Percentiles rank a stretch among this genome's conserved stretches.
phyloP scores from a whole-genome alignment of 2,888 invertebrate species.

The Orthonychiurus folsomi region DNA sequence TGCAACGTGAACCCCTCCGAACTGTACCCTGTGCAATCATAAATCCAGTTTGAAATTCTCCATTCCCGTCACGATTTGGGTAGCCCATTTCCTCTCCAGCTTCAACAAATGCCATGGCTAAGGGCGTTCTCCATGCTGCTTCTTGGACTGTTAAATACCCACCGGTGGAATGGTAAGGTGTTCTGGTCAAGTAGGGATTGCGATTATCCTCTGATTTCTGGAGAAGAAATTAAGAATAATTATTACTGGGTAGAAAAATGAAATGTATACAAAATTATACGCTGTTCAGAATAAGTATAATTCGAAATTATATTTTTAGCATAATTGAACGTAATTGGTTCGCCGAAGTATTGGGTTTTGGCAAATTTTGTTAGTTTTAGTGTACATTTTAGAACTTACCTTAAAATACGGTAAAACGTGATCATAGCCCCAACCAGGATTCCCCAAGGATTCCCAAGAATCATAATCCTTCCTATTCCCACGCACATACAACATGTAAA shows the following conservation, averaged over 20 bases:
- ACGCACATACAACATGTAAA: conserved; percentile 49
- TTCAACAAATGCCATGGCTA: conserved; percentile 74
- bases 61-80: conserved; percentile 75
- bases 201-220: conserved; percentile 74
- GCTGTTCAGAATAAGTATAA: no score
- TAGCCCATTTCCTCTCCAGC: conserved; percentile 90
- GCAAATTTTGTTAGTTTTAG: no score
- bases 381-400: conserved; percentile 19
- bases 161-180: conserved; percentile 61
- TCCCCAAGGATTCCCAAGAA: conserved; percentile 69
- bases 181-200: conserved; percentile 74
- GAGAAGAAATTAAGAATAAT: conserved; percentile 18
- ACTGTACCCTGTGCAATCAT: conserved; percentile 82
- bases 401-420: conserved; percentile 73
- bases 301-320: background rate
- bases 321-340: background rate
- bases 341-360: background rate
- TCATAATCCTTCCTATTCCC: conserved; percentile 69
- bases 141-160: conserved; percentile 70
- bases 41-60: conserved; percentile 75
- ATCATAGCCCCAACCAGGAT: conserved; percentile 78
- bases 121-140: conserved; percentile 67
- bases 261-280: no score
- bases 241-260: background rate
- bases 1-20: conserved; percentile 71